Conservation (phyloP, 1,140 invertebrate genomes). For the Nomia melanderi region DNA sequence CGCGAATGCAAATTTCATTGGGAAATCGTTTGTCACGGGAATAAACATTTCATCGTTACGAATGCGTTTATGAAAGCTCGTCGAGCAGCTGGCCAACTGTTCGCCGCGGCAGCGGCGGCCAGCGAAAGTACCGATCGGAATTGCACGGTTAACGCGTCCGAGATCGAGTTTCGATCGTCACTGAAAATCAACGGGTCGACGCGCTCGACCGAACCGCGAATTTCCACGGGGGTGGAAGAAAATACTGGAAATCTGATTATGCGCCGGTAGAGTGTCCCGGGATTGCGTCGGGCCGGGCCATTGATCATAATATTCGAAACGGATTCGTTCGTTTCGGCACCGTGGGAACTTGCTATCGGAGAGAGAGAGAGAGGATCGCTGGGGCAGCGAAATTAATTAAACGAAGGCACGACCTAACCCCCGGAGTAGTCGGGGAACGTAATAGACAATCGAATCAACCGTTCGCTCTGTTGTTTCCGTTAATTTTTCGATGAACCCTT, state of each 20-base stretch:
- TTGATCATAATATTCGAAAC: slow-evolving; percentile 50
- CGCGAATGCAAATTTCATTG: slow-evolving; percentile 43
- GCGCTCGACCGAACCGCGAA: background rate
- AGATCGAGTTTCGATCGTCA: slow-evolving; percentile 23
- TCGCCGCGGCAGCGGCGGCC: background rate
- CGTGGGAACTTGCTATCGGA: background rate
- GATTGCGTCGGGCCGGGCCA: slow-evolving; percentile 10
- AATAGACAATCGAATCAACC: slow-evolving; percentile 4
- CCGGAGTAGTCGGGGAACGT: too few species aligned
- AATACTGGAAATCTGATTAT: slow-evolving; percentile 5
- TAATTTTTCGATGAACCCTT: background rate
- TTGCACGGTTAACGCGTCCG: slow-evolving; percentile 20
- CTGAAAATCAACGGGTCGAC: background rate
- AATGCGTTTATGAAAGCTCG: slow-evolving; percentile 18
- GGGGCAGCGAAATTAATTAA: slow-evolving; percentile 50
- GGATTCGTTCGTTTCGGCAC: slow-evolving; percentile 29
- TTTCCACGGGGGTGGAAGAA: background rate
- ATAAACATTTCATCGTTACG: slow-evolving; percentile 44
- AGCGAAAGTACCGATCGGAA: slow-evolving; percentile 13
- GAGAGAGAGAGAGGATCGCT: background rate
- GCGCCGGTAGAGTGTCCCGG: background rate
- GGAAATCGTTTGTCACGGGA: slow-evolving; percentile 33
- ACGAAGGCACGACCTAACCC: background rate
- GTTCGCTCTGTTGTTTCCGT: background rate
- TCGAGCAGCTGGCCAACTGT: background rate